phyloP scores from a whole-genome alignment of 1,140 invertebrate species.

The Drosophila sp. region DNA sequence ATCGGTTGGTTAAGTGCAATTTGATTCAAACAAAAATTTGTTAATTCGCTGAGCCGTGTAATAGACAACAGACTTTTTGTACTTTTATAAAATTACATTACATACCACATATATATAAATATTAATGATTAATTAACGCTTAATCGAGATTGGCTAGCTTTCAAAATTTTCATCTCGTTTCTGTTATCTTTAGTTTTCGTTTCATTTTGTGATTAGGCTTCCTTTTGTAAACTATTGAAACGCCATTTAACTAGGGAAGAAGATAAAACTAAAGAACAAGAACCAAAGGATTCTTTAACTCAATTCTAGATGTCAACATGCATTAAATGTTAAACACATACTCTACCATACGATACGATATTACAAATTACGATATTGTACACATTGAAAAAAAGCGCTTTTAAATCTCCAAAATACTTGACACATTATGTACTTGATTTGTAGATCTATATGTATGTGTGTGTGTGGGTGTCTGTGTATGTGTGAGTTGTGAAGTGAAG shows the following conservation, averaged over 20 bases:
- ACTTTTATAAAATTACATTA: constrained; percentile 76
- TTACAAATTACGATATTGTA: constrained; percentile 20
- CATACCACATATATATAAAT: constrained; percentile 36
- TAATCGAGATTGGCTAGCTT: constrained; percentile 65
- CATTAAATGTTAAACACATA: constrained; percentile 69
- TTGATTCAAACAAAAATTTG: constrained; percentile 25
- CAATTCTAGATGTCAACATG: constrained; percentile 77
- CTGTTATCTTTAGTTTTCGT: constrained; percentile 30
- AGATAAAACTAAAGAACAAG: constrained; percentile 12
- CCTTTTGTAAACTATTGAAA: constrained; percentile 36
- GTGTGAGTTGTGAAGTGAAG: constrained; percentile 5
- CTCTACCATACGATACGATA: constrained; percentile 38
- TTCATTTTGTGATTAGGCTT: constrained; percentile 11
- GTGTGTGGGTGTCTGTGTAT: constrained; percentile 1
- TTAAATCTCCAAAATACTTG: constrained; percentile 43
- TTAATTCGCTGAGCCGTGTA: constrained; percentile 26
- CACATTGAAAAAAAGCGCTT: constrained; percentile 43
- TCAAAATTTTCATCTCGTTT: background rate
- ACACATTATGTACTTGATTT: constrained; percentile 35
- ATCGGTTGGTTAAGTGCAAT: constrained; percentile 60
- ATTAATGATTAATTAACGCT: constrained; percentile 70
- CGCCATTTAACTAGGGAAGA: constrained; percentile 16
- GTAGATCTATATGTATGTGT: constrained; percentile 20
- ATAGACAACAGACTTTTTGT: constrained; percentile 68
- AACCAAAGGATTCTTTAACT: constrained; percentile 46